Base-by-base conservation (phyloP, 2,113 vertebrate species). In the Acanthisitta chloris region DNA sequence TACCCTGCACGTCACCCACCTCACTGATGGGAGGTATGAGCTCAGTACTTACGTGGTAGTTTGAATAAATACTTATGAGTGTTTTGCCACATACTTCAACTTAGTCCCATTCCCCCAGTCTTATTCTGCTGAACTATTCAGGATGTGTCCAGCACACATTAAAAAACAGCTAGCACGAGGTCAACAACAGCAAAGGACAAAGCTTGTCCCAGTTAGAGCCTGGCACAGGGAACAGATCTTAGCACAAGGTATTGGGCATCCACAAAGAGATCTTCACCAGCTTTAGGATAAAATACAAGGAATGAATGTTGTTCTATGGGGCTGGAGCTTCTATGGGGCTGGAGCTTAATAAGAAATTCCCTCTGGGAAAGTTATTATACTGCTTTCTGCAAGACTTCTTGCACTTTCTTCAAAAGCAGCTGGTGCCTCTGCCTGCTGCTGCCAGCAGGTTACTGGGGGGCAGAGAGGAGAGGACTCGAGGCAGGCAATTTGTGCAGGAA, bases 381-480 rank as follows among this genome's bases (percentile, higher is more conserved):
- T 12, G 12, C 18, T 69, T 87, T 70, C 51, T 34, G 4, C 6
- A 38, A 40, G 58, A 45, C 16, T 25, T 45, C 23, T 21, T 43
- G 33, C 11, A 4, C 12, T 42, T 58, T 78, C 42, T 61, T 52
- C 26, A 23, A 17, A 40, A 57, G 71, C 66, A 65, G 64, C 7
- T 8, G 31, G 38, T n/a, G 8, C 80, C 10, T 2, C 33, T 45
- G 64, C 25, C 12, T 20, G 18, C 54, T 34, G 65, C 38, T 18
- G 38, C 12, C 40, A 10, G 2, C 19, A 1, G 31, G 8, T 4
- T 11, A 2, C 0, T 1, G 9, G 23, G 26, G 34, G 8, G 6
- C 42, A 2, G 72, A 17, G 33, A 12, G 6, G 33, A 14, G 23
- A 8, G 36, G 28, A 19, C 1, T 8, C 1, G 3, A 14, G 28